Percentiles rank a stretch among this genome's conserved stretches.
These are phyloP conservation scores for Catocala fraxini DNA, from an alignment of 2,888 invertebrate genomes.

Conservation along the genomic window DNA sequence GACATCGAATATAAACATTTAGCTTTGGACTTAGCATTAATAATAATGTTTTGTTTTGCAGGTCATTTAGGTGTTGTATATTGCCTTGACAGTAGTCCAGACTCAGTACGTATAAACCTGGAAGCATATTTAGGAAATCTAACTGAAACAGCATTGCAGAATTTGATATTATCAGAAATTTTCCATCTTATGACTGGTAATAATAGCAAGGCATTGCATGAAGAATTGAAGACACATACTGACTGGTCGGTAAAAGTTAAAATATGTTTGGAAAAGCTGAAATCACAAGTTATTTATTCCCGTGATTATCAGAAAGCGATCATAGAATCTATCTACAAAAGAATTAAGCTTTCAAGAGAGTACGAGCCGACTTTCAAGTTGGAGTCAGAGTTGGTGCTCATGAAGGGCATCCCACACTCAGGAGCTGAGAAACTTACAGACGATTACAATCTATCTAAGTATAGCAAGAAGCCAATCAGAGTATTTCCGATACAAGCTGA, in stretches of 20 bases:
- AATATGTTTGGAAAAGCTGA: background rate
- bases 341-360: background rate
- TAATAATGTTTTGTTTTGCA: conserved; percentile 35
- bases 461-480: conserved; percentile 54
- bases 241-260: background rate
- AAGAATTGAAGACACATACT: background rate
- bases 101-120: conserved; percentile 55
- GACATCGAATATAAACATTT: no score
- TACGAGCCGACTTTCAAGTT: background rate
- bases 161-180: background rate
- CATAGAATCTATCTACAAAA: background rate
- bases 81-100: conserved; percentile 69
- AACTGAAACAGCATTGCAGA: conserved; percentile 27
- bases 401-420: background rate
- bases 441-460: conserved; percentile 64
- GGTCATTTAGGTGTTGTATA: conserved; percentile 61
- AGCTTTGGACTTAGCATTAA: no score
- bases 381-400: background rate
- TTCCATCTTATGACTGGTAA: background rate
- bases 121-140: conserved; percentile 55
- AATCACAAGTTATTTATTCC: background rate
- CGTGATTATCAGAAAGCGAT: background rate
- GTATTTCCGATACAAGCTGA: conserved; percentile 54
- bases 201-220: background rate
- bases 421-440: conserved; percentile 31